Conservation (phyloP, 1,140 invertebrate species). For the Cotesia vestalis region DNA sequence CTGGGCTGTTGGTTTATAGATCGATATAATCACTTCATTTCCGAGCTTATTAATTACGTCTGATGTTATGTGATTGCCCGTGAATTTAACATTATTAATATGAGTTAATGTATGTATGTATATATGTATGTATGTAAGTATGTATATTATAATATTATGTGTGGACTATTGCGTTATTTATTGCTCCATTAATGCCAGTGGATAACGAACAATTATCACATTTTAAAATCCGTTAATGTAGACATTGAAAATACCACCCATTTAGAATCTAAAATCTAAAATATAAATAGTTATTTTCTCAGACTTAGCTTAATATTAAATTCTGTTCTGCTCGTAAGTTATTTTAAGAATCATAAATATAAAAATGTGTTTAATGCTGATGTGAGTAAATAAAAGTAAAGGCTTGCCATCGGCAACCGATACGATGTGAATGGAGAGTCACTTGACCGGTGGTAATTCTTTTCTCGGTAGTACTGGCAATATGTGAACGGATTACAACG, state of each 20-base stretch:
- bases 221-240: neutral
- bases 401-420: too few relatives aligned
- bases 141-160: neutral
- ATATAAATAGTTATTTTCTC: neutral
- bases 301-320: too few relatives aligned
- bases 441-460: too few relatives aligned
- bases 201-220: conserved; percentile 24
- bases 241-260: conserved; percentile 7
- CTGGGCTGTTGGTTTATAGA: neutral
- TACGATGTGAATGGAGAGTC: too few relatives aligned
- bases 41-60: conserved; percentile 15
- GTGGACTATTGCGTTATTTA: conserved; percentile 20
- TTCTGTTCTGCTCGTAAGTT: neutral
- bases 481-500: too few relatives aligned
- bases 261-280: neutral
- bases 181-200: conserved; percentile 20
- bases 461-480: too few relatives aligned
- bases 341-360: neutral
- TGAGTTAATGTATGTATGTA: too few relatives aligned
- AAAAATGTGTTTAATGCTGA: too few relatives aligned
- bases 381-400: too few relatives aligned
- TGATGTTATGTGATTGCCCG: conserved; percentile 20
- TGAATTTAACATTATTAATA: conserved; percentile 17
- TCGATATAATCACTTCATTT: conserved; percentile 33
- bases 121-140: too few relatives aligned